A percentile compares a stretch with the other conserved stretches of the same genome.
Conservation (phyloP, 2,113 vertebrate genomes). For the Microtus pennsylvanicus region DNA sequence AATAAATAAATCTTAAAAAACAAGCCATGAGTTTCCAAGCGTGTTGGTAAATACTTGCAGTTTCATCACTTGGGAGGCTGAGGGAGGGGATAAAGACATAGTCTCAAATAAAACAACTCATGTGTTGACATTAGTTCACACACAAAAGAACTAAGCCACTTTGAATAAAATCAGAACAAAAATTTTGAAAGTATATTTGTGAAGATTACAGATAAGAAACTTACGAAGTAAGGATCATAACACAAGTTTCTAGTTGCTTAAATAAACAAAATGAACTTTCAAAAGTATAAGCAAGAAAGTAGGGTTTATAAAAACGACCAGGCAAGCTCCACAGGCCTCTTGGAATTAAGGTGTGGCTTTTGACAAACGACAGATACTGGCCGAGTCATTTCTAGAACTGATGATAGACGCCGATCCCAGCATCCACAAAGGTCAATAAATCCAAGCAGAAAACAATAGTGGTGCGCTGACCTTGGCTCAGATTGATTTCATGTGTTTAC, state of each 20-base stretch:
- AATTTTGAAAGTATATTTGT: background rate
- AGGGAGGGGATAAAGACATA: background rate
- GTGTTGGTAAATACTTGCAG: background rate
- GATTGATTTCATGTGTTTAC: background rate
- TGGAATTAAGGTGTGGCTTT: background rate
- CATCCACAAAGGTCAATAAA: background rate
- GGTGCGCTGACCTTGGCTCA: background rate
- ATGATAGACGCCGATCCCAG: background rate
- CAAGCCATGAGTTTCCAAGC: background rate
- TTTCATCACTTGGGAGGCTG: background rate
- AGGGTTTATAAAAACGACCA: background rate
- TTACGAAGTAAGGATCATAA: background rate
- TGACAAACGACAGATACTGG: background rate
- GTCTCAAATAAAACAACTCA: background rate
- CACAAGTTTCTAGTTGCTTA: background rate
- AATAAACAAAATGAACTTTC: background rate
- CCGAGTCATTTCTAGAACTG: background rate
- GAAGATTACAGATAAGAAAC: background rate
- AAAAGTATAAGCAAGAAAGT: slow-evolving; percentile 12
- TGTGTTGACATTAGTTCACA: background rate
- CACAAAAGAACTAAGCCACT: background rate
- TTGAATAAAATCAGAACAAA: slow-evolving; percentile 9
- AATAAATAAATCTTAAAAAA: too few relatives aligned
- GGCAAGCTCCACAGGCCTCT: background rate
- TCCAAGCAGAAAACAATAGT: background rate